Evolutionary conservation across 2,113 vertebrate genomes (phyloP), one percentile per base, ranked within the genome.

Genomic region (Sakesphorus luctuosus): DNA sequence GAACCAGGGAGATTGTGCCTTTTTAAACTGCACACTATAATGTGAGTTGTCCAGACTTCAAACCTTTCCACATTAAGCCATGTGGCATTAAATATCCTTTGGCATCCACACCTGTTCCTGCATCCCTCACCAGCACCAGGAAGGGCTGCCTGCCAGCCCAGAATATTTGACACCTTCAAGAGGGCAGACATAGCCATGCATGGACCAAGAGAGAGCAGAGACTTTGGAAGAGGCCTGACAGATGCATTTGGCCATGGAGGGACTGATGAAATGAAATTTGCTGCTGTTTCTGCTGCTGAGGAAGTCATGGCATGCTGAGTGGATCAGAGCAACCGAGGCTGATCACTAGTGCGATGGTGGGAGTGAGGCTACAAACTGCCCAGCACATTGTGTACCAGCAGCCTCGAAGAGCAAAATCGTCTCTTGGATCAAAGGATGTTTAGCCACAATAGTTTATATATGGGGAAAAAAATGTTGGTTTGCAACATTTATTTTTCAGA

Each of bases 131-230:
- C 0, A 2, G 50, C 46, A 4, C n/a, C 1, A 2, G 5, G 2
- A 55, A 56, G 40, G 55, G 55, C 67, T 84, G 67, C 58, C 49
- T 77, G 55, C 81, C 61, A 84, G 55, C 46, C 44, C 0, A 0
- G 28, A 69, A 46, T 44, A 43, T 61, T 62, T 18, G 3, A 47
- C 2, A 7, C 46, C 46, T 83, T 66, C 77, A 59, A 38, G 72
- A 46, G 10, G 15, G 61, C 33, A 88, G n/a, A 46, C 50, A 58
- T 1, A 6, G 44, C 28, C 75, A 13, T 4, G 19, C 7, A 4
- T 1, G 2, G 46, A n/a, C 18, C 0, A 0, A 21, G 0, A 2
- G 46, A 62, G 44, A 81, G 29, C 52, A 89, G n/a, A 83, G 49
- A n/a, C 19, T 63, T 24, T 75, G 36, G 12, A 47, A 20, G 25